phyloP scores from a whole-genome alignment of 2,797 vertebrate species.

The Sebastes steindachneri region DNA sequence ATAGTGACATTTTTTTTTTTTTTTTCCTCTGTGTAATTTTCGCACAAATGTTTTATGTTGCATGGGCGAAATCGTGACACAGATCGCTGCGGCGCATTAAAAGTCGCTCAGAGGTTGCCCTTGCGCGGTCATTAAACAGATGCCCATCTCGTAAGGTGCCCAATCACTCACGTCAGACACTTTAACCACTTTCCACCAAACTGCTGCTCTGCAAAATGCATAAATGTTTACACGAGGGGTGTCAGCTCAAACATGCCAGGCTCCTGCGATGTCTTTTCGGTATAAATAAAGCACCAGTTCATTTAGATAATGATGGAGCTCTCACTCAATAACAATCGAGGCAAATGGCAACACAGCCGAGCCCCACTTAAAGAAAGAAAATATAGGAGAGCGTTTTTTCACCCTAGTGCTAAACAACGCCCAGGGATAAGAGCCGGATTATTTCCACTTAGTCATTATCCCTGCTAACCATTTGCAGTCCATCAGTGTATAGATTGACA shows the following conservation, averaged over 20 bases:
- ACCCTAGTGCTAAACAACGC: slow-evolving; percentile 26
- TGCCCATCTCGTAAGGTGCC: neutral
- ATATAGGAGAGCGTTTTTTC: slow-evolving; percentile 25
- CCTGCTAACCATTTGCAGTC: slow-evolving; percentile 32
- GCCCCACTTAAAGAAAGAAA: slow-evolving; percentile 17
- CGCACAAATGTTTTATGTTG: neutral
- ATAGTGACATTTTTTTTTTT: neutral
- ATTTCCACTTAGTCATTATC: slow-evolving; percentile 46
- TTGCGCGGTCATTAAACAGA: slow-evolving; percentile 21
- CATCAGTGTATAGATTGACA: slow-evolving; percentile 51
- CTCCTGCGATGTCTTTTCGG: neutral
- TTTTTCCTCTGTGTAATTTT: neutral
- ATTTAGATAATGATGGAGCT: slow-evolving; percentile 44
- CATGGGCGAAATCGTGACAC: neutral
- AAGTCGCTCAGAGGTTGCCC: neutral
- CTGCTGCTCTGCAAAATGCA: slow-evolving; percentile 20
- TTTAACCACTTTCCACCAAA: slow-evolving; percentile 18
- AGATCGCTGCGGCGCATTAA: slow-evolving; percentile 4
- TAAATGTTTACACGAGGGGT: neutral
- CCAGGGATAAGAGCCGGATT: slow-evolving; percentile 11
- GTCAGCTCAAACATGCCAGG: slow-evolving; percentile 9
- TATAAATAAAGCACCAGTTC: slow-evolving; percentile 42
- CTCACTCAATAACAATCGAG: slow-evolving; percentile 31
- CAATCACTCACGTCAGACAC: neutral
- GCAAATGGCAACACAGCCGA: slow-evolving; percentile 6